These are phyloP conservation scores for Chaitophorus viminalis DNA, from an alignment of 2,888 invertebrate genomes.

Conservation along the genomic window DNA sequence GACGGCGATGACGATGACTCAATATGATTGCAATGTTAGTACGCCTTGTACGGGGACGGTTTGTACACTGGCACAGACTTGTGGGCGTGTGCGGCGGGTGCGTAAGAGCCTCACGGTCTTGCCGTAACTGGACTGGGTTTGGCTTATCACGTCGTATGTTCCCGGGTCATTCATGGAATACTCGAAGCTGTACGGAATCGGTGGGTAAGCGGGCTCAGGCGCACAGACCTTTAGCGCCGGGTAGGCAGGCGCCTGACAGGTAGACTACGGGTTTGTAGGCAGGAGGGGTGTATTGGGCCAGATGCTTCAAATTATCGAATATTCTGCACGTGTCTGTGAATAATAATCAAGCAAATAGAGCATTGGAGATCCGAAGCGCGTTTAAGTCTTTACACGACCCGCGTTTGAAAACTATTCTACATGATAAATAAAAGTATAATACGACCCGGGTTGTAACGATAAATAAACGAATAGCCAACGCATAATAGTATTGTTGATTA, in stretches of 20 bases:
- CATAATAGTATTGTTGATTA: neutral
- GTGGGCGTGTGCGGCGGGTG: constrained; percentile 46
- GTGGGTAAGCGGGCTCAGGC: constrained; percentile 30
- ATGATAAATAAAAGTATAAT: neutral
- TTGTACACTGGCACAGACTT: constrained; percentile 64
- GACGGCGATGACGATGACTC: constrained; percentile 46
- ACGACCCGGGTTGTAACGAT: neutral
- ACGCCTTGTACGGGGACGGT: constrained; percentile 66
- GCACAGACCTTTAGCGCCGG: constrained; percentile 43
- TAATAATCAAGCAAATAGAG: no score
- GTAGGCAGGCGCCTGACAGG: neutral
- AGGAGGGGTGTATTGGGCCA: constrained; percentile 25
- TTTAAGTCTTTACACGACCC: neutral
- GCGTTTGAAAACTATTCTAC: neutral
- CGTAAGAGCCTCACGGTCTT: constrained; percentile 36
- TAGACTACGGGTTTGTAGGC: constrained; percentile 14
- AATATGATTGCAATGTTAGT: neutral
- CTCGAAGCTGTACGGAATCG: constrained; percentile 30
- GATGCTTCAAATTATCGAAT: no score
- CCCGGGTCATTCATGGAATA: constrained; percentile 27
- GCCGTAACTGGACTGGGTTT: neutral
- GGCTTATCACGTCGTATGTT: constrained; percentile 26
- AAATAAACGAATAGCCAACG: no score
- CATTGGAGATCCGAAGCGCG: neutral
- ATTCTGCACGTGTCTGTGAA: no score